Evolutionary conservation across 2,113 vertebrate genomes (phyloP).

Genomic region (Scalopus aquaticus): DNA sequence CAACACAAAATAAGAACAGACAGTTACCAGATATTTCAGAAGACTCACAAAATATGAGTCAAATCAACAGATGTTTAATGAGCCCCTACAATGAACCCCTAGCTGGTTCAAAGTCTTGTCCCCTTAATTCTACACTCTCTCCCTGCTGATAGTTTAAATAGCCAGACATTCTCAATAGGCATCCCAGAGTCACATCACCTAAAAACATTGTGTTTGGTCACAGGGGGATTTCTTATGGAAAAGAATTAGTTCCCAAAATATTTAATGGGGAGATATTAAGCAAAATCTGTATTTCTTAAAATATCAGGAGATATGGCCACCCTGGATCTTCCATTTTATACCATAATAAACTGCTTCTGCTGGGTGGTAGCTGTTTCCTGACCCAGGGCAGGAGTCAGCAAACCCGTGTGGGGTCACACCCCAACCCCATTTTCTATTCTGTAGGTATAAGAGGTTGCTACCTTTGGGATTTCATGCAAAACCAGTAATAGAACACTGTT

Average conservation of each 20-base stretch:
- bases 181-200: not conserved
- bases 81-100: not conserved
- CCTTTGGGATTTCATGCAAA: not conserved
- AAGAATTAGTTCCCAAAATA: not conserved
- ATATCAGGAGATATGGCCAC: not conserved
- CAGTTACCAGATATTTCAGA: slow-evolving; percentile 25
- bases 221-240: not conserved
- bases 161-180: not conserved
- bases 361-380: not conserved
- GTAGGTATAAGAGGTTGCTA: not conserved
- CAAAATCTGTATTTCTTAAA: not conserved
- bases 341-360: not conserved
- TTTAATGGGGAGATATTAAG: not conserved
- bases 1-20: slow-evolving; percentile 18
- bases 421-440: not conserved
- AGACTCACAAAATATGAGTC: not conserved
- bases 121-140: not conserved
- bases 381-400: rapidly evolving
- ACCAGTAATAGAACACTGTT: not conserved
- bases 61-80: not conserved
- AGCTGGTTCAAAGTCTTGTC: not conserved
- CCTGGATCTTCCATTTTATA: not conserved
- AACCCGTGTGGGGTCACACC: not conserved
- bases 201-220: not conserved
- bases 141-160: not conserved